A percentile compares a stretch with the other conserved stretches of the same genome.
Evolutionary conservation across 2,113 vertebrate species (phyloP).

Genomic region (Eublepharis macularius): DNA sequence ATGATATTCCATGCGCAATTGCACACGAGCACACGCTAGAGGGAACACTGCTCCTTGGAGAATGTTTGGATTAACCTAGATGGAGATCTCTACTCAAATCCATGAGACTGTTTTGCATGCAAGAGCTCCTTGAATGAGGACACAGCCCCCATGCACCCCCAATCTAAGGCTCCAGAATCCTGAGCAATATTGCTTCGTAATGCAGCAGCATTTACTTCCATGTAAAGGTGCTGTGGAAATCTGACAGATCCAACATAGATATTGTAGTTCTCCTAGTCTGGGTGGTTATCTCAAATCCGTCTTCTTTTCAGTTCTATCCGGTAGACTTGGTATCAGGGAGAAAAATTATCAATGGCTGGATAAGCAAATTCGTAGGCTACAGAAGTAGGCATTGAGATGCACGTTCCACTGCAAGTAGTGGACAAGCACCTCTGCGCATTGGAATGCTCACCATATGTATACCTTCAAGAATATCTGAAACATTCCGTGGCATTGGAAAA

Average conservation of each 20-base stretch:
- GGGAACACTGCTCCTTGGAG: too few relatives aligned
- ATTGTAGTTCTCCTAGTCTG: background rate
- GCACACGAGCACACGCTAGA: too few relatives aligned
- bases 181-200: background rate
- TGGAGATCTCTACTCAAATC: background rate
- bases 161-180: background rate
- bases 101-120: background rate
- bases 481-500: too few relatives aligned
- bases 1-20: too few relatives aligned
- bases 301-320: background rate
- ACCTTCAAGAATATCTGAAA: background rate
- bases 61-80: too few relatives aligned
- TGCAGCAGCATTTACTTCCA: background rate
- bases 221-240: background rate
- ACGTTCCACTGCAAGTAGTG: too few relatives aligned
- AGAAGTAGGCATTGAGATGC: background rate
- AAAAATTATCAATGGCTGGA: background rate
- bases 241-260: background rate
- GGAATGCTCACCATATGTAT: background rate
- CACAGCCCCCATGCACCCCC: background rate
- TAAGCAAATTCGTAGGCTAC: background rate
- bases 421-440: background rate
- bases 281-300: background rate
- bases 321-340: background rate
- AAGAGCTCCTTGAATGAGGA: background rate